phyloP scores from a whole-genome alignment of 1,140 invertebrate genomes.

The Mylabris phalerata region DNA sequence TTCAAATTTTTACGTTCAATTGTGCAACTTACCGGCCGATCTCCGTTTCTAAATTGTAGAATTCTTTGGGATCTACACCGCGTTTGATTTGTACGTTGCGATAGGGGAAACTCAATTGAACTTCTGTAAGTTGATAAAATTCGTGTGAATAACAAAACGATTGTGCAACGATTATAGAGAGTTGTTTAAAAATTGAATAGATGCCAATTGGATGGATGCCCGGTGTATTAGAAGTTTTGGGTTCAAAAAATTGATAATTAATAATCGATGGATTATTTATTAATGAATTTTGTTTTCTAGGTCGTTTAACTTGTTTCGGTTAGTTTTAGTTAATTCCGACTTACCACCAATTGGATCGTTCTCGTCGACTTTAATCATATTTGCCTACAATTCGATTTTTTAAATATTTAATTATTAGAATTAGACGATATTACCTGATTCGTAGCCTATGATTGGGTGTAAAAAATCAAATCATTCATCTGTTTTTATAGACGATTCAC shows the following conservation, averaged over 20 bases:
- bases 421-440: background rate
- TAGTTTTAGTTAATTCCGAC: slow-evolving; percentile 29
- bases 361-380: slow-evolving; percentile 82
- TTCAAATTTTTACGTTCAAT: too few relatives aligned
- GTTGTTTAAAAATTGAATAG: slow-evolving; percentile 9
- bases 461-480: background rate
- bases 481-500: background rate
- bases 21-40: slow-evolving; percentile 56
- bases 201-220: slow-evolving; percentile 11
- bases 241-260: slow-evolving; percentile 7
- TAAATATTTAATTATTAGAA: background rate
- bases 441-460: background rate
- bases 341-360: slow-evolving; percentile 79
- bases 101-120: slow-evolving; percentile 76
- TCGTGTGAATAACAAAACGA: slow-evolving; percentile 1
- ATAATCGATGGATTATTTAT: background rate
- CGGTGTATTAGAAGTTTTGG: background rate
- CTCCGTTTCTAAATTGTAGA: slow-evolving; percentile 74
- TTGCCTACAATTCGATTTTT: background rate
- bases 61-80: slow-evolving; percentile 69
- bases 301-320: background rate
- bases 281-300: slow-evolving; percentile 3
- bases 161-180: slow-evolving; percentile 2
- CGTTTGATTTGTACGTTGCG: slow-evolving; percentile 72
- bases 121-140: slow-evolving; percentile 55